Evolutionary conservation across 2,797 vertebrate genomes (phyloP).

Genomic region (Sebastes goodei): DNA sequence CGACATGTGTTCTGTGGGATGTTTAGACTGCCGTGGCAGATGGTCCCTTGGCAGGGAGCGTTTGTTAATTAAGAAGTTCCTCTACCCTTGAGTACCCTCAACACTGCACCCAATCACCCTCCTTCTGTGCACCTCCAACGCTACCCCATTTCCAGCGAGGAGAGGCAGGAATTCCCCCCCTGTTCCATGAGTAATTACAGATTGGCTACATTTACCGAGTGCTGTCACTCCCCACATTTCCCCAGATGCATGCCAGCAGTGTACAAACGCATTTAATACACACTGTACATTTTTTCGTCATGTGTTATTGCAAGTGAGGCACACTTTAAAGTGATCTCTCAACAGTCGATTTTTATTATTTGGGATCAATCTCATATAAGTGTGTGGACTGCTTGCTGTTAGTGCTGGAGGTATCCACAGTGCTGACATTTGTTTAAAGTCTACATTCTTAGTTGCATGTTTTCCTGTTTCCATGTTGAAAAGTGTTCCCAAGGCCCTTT

Average conservation of each 20-base stretch:
- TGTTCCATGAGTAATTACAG: conserved; percentile 76
- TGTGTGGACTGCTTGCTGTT: background rate
- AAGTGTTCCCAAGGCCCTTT: no score
- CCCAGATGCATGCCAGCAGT: conserved; percentile 42
- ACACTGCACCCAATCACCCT: conserved; percentile 65
- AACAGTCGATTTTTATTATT: background rate
- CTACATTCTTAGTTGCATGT: background rate
- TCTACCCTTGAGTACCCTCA: conserved; percentile 69
- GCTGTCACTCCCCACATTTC: conserved; percentile 60
- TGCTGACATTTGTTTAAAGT: background rate
- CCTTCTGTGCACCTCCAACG: conserved; percentile 62
- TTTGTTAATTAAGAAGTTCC: conserved; percentile 81
- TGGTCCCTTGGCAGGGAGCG: conserved; percentile 72
- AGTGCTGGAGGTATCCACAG: background rate
- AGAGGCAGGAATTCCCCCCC: conserved; percentile 72
- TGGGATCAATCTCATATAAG: background rate
- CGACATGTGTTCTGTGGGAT: conserved; percentile 48
- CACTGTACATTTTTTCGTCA: background rate
- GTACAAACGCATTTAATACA: conserved; percentile 23
- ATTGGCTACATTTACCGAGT: conserved; percentile 65
- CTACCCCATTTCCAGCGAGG: conserved; percentile 51
- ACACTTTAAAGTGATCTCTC: background rate
- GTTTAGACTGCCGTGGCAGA: conserved; percentile 71
- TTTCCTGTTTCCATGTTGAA: background rate
- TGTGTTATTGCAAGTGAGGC: background rate